Percentiles rank a stretch among this genome's conserved stretches.
Evolutionary conservation across 2,113 vertebrate species (phyloP).

Genomic region (Synchiropus splendidus): DNA sequence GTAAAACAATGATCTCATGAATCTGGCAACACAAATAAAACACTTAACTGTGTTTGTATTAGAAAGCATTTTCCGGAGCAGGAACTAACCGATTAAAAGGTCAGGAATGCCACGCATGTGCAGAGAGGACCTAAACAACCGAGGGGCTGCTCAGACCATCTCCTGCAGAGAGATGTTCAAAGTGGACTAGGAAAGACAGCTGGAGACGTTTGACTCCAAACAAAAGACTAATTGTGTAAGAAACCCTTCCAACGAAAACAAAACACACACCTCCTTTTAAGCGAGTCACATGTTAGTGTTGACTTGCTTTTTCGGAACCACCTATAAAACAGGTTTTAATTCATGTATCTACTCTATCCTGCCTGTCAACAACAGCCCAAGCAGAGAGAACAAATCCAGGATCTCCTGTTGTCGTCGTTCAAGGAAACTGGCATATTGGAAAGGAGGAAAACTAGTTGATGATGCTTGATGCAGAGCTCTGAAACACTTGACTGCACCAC

Average conservation of each 20-base stretch:
- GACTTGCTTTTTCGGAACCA: too few species aligned
- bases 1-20: slow-evolving; percentile 19
- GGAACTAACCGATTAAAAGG: slow-evolving; percentile 24
- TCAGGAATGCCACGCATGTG: slow-evolving; percentile 4
- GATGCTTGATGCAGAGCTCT: too few species aligned
- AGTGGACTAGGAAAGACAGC: not conserved
- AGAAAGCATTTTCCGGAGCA: slow-evolving; percentile 11
- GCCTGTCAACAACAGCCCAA: too few species aligned
- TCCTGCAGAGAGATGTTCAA: slow-evolving; percentile 6
- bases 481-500: too few species aligned
- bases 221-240: not conserved
- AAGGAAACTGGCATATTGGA: too few species aligned
- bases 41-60: slow-evolving; percentile 17
- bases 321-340: too few species aligned
- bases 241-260: not conserved
- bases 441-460: too few species aligned
- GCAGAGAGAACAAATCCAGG: too few species aligned
- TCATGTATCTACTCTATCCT: too few species aligned
- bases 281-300: slow-evolving; percentile 14
- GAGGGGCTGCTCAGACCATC: slow-evolving; percentile 2
- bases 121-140: too few species aligned
- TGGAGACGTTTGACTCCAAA: not conserved
- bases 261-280: slow-evolving; percentile 3
- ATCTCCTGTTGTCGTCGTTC: too few species aligned
- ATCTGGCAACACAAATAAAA: slow-evolving; percentile 12